A percentile compares a stretch with the other conserved stretches of the same genome.
Evolutionary conservation across 1,140 invertebrate genomes (phyloP).

Genomic region (Caenorhabditis latens): DNA sequence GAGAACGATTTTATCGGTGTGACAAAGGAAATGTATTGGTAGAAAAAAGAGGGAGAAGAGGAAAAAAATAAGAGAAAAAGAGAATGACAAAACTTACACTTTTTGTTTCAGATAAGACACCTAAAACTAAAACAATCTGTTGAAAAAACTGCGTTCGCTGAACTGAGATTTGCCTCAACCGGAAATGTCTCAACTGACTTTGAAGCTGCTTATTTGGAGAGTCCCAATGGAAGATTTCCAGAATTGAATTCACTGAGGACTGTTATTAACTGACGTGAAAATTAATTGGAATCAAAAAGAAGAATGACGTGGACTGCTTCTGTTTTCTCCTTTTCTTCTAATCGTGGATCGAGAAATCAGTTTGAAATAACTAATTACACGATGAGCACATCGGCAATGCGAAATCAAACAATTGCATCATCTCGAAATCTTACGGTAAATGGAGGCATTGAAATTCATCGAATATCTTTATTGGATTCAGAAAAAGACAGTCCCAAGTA

Average conservation of each 20-base stretch:
- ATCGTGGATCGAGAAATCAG: not conserved
- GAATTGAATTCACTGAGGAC: too few relatives aligned
- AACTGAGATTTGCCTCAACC: not conserved
- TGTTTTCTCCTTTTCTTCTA: too few relatives aligned
- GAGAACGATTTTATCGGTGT: conserved; percentile 43
- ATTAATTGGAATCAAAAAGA: too few relatives aligned
- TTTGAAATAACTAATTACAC: not conserved
- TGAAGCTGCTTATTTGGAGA: too few relatives aligned
- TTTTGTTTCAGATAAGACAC: conserved; percentile 22
- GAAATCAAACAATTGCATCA: conserved; percentile 11
- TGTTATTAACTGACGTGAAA: too few relatives aligned
- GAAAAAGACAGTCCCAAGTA: not conserved
- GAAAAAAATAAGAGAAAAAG: not conserved
- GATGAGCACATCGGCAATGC: not conserved
- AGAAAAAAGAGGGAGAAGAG: not conserved
- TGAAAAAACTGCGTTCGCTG: conserved; percentile 15
- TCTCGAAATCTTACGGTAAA: conserved; percentile 31
- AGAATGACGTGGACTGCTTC: too few relatives aligned
- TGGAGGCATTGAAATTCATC: not conserved
- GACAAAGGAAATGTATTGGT: conserved; percentile 44
- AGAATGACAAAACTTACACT: conserved; percentile 37
- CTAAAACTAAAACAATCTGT: not conserved
- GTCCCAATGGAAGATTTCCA: too few relatives aligned
- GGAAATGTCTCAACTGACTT: not conserved
- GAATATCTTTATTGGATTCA: not conserved